Percentiles rank a stretch among this genome's conserved stretches.
Conservation (phyloP, 2,888 invertebrate genomes). For the Psylliodes chrysocephalus region DNA sequence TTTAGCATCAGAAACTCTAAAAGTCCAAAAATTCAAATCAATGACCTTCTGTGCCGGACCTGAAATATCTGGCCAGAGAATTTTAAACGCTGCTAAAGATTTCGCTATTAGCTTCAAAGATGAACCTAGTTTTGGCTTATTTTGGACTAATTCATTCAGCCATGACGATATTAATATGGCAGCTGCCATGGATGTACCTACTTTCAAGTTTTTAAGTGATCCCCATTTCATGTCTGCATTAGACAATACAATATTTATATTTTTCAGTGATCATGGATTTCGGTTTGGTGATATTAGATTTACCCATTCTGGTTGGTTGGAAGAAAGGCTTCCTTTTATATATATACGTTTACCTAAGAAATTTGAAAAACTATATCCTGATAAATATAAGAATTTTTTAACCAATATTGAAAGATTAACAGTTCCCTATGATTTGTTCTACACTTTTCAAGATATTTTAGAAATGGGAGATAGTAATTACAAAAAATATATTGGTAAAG, state of each 20-base stretch:
- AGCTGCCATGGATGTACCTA: too few relatives aligned
- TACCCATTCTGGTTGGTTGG: constrained; percentile 79
- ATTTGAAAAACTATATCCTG: constrained; percentile 68
- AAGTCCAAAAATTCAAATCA: constrained; percentile 64
- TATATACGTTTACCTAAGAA: constrained; percentile 75
- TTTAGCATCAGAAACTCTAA: constrained; percentile 72
- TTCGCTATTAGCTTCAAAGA: constrained; percentile 66
- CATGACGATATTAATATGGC: constrained; percentile 78
- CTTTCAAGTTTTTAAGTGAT: too few relatives aligned
- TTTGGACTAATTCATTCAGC: constrained; percentile 83
- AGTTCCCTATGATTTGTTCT: constrained; percentile 81
- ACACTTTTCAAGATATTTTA: constrained; percentile 76
- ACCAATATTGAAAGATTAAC: constrained; percentile 75
- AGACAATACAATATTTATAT: constrained; percentile 51
- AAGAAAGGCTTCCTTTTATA: constrained; percentile 81
- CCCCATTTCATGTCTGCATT: neutral
- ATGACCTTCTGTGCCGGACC: constrained; percentile 71
- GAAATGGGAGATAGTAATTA: constrained; percentile 63
- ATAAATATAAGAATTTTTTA: constrained; percentile 68
- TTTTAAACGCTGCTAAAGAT: constrained; percentile 76
- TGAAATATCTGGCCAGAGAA: constrained; percentile 72
- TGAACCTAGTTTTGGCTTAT: constrained; percentile 77
- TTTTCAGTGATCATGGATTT: constrained; percentile 84
- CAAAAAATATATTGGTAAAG: constrained; percentile 60
- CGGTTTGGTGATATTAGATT: constrained; percentile 78